phyloP scores from a whole-genome alignment of 2,888 invertebrate species.

The Odontomyia ornata region DNA sequence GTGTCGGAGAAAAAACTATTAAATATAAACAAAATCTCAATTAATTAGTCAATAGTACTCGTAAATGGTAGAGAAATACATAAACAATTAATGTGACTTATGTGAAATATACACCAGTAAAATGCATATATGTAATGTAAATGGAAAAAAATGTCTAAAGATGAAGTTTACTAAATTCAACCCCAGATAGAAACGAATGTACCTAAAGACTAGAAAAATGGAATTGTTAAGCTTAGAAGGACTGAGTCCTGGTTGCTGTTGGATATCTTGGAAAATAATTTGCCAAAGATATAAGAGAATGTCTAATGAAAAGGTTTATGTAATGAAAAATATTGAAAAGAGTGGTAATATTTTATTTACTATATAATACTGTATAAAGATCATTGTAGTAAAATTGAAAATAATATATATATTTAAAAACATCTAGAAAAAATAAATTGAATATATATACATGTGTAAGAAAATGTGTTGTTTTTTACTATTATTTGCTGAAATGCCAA shows the following conservation, averaged over 20 bases:
- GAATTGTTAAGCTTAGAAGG: background rate
- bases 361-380: no score
- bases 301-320: no score
- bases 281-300: no score
- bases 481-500: no score
- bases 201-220: background rate
- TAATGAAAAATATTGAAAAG: no score
- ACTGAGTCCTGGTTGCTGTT: background rate
- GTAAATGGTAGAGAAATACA: background rate
- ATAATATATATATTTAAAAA: no score
- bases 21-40: background rate
- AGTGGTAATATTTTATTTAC: no score
- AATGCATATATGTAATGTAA: background rate
- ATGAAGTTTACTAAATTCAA: background rate
- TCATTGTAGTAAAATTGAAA: no score
- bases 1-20: background rate
- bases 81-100: slow-evolving; percentile 19
- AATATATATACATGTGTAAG: no score
- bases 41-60: background rate
- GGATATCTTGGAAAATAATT: background rate
- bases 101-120: slow-evolving; percentile 12
- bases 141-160: background rate
- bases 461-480: no score
- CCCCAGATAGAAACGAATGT: background rate
- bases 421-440: no score